A percentile compares a stretch with the other conserved stretches of the same genome.
phyloP scores from a whole-genome alignment of 2,113 vertebrate species.

The Mugil cephalus region DNA sequence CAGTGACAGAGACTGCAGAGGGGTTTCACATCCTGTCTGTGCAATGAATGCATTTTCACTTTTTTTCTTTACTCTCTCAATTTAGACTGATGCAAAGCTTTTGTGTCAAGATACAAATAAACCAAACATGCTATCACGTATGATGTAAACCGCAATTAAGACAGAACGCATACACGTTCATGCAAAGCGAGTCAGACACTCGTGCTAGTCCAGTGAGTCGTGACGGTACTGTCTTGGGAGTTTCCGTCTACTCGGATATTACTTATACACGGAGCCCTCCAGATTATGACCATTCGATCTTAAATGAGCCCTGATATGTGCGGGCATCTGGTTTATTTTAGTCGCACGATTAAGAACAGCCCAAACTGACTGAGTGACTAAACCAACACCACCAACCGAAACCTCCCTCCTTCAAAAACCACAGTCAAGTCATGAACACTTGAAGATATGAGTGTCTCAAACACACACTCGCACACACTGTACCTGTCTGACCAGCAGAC shows the following conservation, averaged over 20 bases:
- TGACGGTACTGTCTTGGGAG: slow-evolving; percentile 44
- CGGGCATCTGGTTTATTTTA: slow-evolving; percentile 32
- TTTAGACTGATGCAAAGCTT: slow-evolving; percentile 6
- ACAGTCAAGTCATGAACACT: not conserved
- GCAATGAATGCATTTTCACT: not conserved
- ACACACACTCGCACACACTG: slow-evolving; percentile 28
- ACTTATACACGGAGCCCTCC: slow-evolving; percentile 26
- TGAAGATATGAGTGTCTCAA: not conserved
- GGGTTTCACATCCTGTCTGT: slow-evolving; percentile 51
- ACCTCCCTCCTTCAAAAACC: slow-evolving; percentile 17
- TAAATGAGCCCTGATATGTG: slow-evolving; percentile 19
- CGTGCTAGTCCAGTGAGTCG: slow-evolving; percentile 23
- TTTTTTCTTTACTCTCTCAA: slow-evolving; percentile 12
- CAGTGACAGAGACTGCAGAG: not conserved
- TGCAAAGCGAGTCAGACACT: not conserved
- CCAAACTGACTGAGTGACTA: slow-evolving; percentile 5
- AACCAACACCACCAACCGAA: slow-evolving; percentile 25
- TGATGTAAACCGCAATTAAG: not conserved
- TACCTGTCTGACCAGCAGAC: slow-evolving; percentile 97
- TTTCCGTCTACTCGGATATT: slow-evolving; percentile 40
- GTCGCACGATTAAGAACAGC: slow-evolving; percentile 8
- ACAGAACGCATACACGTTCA: not conserved
- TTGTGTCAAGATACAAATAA: slow-evolving; percentile 31
- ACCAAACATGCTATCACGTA: slow-evolving; percentile 6
- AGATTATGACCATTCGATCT: slow-evolving; percentile 24